Percentiles rank a stretch among this genome's conserved stretches.
Conservation (phyloP, 2,113 vertebrate species). For the Brachypteracias leptosomus region DNA sequence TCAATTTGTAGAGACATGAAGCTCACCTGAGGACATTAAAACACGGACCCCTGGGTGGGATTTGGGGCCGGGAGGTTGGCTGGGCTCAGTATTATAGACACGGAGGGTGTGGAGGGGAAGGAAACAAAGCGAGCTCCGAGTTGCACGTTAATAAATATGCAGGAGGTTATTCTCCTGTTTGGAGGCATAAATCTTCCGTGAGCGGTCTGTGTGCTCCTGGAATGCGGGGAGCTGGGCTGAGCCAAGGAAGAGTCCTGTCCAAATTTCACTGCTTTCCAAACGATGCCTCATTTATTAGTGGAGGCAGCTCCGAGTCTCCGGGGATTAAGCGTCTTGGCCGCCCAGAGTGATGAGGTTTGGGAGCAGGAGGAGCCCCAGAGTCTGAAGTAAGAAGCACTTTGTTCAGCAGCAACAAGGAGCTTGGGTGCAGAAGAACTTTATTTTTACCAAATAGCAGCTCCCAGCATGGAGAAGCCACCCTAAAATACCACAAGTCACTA, state of each 20-base stretch:
- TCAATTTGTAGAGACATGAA: not conserved
- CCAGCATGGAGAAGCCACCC: rapidly evolving
- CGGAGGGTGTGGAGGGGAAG: not conserved
- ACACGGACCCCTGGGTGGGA: rapidly evolving
- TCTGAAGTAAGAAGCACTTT: not conserved
- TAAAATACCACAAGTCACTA: not conserved
- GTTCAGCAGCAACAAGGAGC: not conserved
- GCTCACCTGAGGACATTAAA: not conserved
- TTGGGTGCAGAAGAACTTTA: not conserved
- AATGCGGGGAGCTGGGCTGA: slow-evolving; percentile 32
- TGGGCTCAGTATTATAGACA: not conserved
- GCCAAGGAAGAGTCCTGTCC: slow-evolving; percentile 53
- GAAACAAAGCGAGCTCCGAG: not conserved
- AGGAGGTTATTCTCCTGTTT: slow-evolving; percentile 1
- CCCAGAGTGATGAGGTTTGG: not conserved
- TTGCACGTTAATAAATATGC: not conserved
- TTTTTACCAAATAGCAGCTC: not conserved
- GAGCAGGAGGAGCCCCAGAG: not conserved
- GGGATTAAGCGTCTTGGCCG: not conserved
- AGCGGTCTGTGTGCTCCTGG: not conserved
- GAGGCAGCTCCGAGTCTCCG: not conserved
- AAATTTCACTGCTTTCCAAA: slow-evolving; percentile 64
- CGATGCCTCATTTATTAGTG: slow-evolving; percentile 61
- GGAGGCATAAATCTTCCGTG: slow-evolving; percentile 17
- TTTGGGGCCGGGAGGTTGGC: not conserved